Conservation (phyloP, 1,140 invertebrate species). For the Meteorus sp. region DNA sequence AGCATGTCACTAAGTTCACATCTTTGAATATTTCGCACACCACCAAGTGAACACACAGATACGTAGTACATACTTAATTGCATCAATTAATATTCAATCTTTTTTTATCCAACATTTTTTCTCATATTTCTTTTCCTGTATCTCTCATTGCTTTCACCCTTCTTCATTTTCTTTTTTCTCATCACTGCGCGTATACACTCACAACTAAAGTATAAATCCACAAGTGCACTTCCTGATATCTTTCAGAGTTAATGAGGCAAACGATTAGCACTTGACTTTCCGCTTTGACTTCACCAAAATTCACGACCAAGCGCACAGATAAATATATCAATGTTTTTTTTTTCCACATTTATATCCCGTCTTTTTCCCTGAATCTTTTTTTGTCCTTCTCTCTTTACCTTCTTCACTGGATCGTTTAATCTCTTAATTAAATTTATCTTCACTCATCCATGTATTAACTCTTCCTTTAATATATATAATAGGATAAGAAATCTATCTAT, state of each 20-base stretch:
- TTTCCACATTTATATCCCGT: no score
- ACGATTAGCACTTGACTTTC: not conserved
- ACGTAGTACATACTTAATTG: not conserved
- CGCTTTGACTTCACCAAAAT: not conserved
- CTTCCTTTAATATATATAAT: not conserved
- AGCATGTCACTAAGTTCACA: not conserved
- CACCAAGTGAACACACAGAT: not conserved
- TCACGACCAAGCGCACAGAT: no score
- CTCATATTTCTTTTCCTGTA: not conserved
- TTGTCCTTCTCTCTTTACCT: not conserved
- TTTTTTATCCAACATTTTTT: not conserved
- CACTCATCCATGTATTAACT: not conserved
- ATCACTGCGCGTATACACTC: no score
- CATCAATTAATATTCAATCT: conserved; percentile 2
- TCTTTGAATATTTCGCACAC: not conserved
- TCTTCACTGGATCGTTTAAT: not conserved
- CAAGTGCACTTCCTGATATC: not conserved
- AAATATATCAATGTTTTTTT: no score
- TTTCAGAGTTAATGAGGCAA: not conserved
- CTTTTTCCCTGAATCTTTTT: no score
- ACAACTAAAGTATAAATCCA: no score
- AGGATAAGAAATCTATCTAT: not conserved
- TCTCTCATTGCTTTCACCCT: not conserved
- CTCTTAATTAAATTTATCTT: conserved; percentile 3
- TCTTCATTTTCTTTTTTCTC: no score